Conservation (phyloP, 2,888 invertebrate genomes). For the Yponomeuta evonymella region DNA sequence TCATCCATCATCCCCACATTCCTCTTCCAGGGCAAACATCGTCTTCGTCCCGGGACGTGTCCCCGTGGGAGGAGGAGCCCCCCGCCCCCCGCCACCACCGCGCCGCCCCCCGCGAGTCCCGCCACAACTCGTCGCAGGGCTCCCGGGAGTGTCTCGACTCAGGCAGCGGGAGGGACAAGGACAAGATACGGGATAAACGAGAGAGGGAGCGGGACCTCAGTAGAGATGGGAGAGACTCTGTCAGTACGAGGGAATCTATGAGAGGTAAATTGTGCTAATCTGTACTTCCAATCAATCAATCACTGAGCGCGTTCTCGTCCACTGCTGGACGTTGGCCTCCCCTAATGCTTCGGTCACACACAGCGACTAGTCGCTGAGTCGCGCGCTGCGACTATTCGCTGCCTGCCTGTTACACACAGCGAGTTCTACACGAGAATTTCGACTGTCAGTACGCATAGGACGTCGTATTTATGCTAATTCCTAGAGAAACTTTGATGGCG, state of each 20-base stretch:
- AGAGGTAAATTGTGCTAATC: background rate
- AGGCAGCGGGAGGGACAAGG: constrained; percentile 70
- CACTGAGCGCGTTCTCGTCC: too few species aligned
- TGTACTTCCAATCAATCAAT: too few species aligned
- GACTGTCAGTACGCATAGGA: too few species aligned
- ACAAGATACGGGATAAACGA: constrained; percentile 59
- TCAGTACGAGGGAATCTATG: constrained; percentile 36
- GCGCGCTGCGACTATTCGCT: too few species aligned
- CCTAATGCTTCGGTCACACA: too few species aligned
- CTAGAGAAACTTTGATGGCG: too few species aligned
- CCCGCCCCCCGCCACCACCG: constrained; percentile 55
- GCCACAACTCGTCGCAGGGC: constrained; percentile 62
- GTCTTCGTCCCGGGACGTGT: constrained; percentile 84
- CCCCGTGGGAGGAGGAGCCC: constrained; percentile 88
- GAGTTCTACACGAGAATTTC: too few species aligned
- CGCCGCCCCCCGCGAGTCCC: constrained; percentile 43
- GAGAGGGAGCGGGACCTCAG: constrained; percentile 52
- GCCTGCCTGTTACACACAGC: too few species aligned
- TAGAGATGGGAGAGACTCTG: constrained; percentile 40
- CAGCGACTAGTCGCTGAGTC: too few species aligned
- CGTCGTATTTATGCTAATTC: too few species aligned
- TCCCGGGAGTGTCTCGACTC: constrained; percentile 68
- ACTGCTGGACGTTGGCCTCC: too few species aligned
- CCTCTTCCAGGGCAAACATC: constrained; percentile 76
- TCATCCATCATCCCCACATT: too few species aligned